Evolutionary conservation across 2,797 vertebrate species (phyloP).

Genomic region (Podarcis siculus): DNA sequence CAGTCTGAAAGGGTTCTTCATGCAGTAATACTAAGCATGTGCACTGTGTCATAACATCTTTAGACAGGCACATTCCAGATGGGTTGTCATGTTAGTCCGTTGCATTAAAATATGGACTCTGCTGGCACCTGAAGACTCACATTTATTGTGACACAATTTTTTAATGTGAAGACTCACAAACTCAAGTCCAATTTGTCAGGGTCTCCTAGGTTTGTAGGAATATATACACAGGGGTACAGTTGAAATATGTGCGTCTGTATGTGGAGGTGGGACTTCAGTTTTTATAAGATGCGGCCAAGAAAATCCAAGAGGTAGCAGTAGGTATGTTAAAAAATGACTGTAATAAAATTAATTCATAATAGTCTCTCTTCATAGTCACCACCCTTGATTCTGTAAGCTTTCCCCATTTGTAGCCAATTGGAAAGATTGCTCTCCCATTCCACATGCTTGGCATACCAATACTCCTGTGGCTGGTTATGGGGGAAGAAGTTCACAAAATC

Average conservation of each 20-base stretch:
- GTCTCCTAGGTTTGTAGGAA: not conserved
- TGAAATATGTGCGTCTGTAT: not conserved
- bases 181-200: not conserved
- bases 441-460: not conserved
- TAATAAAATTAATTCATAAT: not conserved
- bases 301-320: not conserved
- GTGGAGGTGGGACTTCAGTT: not conserved
- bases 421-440: not conserved
- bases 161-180: not conserved
- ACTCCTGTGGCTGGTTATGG: not conserved
- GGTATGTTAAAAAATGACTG: not conserved
- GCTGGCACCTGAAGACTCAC: not conserved
- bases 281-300: not conserved
- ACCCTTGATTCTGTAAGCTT: not conserved
- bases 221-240: not conserved
- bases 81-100: not conserved
- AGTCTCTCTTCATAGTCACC: not conserved
- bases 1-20: constrained; percentile 35
- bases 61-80: not conserved
- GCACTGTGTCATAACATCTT: not conserved
- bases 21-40: not conserved
- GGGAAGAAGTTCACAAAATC: not conserved
- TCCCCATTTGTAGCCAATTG: not conserved
- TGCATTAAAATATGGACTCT: not conserved
- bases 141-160: not conserved